phyloP scores from a whole-genome alignment of 2,113 vertebrate genomes.

The Limnothrissa miodon region DNA sequence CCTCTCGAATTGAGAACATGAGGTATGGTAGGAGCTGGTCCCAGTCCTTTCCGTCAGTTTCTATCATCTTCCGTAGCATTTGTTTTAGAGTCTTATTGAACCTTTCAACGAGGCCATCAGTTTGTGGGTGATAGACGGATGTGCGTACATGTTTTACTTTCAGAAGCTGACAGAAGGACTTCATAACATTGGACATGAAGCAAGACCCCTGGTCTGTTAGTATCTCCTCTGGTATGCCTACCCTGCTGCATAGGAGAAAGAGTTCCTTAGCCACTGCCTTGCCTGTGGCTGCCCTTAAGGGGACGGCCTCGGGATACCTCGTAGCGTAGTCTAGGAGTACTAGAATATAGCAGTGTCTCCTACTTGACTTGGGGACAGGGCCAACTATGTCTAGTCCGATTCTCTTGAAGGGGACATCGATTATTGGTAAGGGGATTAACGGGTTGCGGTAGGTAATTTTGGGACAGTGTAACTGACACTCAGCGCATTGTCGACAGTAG shows the following conservation, averaged over 20 bases:
- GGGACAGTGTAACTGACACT: too few relatives aligned
- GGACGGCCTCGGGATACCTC: neutral
- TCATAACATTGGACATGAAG: neutral
- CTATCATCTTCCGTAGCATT: too few relatives aligned
- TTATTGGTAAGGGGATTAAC: too few relatives aligned
- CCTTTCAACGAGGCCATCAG: neutral
- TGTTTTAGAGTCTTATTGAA: conserved; percentile 24
- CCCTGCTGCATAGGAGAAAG: neutral
- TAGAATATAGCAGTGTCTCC: neutral
- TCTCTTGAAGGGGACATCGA: too few relatives aligned
- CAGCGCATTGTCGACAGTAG: too few relatives aligned
- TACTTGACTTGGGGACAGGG: neutral
- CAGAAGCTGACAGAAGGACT: neutral
- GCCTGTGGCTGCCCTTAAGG: neutral
- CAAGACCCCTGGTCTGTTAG: neutral
- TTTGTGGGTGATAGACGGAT: conserved; percentile 4
- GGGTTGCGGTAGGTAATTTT: too few relatives aligned
- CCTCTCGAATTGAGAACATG: too few relatives aligned
- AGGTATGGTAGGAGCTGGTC: too few relatives aligned
- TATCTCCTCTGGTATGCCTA: neutral
- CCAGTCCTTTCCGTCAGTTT: too few relatives aligned
- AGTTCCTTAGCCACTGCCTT: neutral
- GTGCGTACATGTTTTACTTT: conserved; percentile 1
- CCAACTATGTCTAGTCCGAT: neutral
- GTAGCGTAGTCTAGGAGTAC: neutral